These are phyloP conservation scores for Echinarachnius parma DNA, from an alignment of 53 echinoderm and acorn worm species.

Conservation along the genomic window DNA sequence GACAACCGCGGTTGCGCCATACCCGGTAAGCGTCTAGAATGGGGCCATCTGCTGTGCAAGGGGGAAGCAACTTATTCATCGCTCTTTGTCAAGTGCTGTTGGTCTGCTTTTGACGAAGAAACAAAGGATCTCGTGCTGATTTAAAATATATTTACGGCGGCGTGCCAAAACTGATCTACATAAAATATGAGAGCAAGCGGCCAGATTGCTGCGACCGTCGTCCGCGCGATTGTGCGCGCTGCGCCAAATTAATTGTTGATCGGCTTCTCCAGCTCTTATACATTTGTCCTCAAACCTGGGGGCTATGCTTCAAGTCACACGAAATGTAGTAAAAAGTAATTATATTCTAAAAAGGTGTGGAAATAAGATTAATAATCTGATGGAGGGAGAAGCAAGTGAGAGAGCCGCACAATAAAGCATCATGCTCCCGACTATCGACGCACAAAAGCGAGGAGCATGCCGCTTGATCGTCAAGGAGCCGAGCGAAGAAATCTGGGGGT, in stretches of 20 bases:
- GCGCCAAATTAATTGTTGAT: constrained; percentile 53
- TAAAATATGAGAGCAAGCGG: constrained; percentile 53
- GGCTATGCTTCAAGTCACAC: constrained; percentile 97
- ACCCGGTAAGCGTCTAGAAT: constrained; percentile 8
- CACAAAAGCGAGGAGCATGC: constrained; percentile 59
- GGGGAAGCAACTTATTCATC: constrained; percentile 34
- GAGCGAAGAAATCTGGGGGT: constrained; percentile 56
- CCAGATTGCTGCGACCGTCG: constrained; percentile 39
- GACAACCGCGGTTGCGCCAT: constrained; percentile 37
- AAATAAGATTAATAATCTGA: constrained; percentile 87
- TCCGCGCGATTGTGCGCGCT: constrained; percentile 34
- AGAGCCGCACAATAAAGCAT: constrained; percentile 50
- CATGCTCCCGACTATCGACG: constrained; percentile 42
- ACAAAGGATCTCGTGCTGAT: constrained; percentile 45
- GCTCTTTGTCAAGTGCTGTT: constrained; percentile 43
- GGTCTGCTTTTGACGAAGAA: constrained; percentile 43
- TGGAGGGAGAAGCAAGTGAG: constrained; percentile 46
- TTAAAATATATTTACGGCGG: constrained; percentile 48
- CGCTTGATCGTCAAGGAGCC: constrained; percentile 51
- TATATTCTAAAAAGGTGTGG: constrained; percentile 86
- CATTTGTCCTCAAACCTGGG: constrained; percentile 66
- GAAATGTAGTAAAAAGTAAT: constrained; percentile 98
- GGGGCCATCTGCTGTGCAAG: constrained; percentile 33
- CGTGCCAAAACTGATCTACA: constrained; percentile 52
- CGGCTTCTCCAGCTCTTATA: constrained; percentile 35